Percentiles rank a stretch among this genome's conserved stretches.
Conservation (phyloP, 2,888 invertebrate species). For the Lasioglossum villosulum region DNA sequence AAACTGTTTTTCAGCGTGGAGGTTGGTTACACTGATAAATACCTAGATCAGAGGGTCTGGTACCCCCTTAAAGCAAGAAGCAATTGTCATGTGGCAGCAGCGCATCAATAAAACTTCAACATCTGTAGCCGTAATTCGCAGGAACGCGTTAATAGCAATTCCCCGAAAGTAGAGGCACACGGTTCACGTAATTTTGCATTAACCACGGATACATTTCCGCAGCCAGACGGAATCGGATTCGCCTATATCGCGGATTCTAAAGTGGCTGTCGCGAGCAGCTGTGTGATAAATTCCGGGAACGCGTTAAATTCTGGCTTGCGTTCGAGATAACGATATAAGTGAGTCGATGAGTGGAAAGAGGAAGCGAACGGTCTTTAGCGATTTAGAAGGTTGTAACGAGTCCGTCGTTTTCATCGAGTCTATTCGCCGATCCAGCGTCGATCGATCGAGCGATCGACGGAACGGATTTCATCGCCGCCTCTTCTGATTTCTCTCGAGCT, state of each 20-base stretch:
- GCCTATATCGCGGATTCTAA: conserved; percentile 11
- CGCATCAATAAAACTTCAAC: no score
- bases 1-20: no score
- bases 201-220: neutral
- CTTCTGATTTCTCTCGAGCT: conserved; percentile 32
- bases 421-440: no score
- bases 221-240: conserved; percentile 9
- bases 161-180: neutral
- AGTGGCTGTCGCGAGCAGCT: conserved; percentile 54
- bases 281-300: conserved; percentile 52
- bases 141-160: no score
- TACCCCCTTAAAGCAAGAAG: no score
- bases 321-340: conserved; percentile 44
- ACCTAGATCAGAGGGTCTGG: no score
- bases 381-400: conserved; percentile 31
- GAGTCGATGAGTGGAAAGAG: neutral
- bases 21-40: no score
- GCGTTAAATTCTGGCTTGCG: conserved; percentile 41
- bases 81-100: no score
- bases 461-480: conserved; percentile 1
- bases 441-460: neutral
- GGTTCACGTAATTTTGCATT: neutral
- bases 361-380: conserved; percentile 12
- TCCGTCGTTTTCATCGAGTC: conserved; percentile 15
- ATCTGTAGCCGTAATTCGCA: no score